These are phyloP conservation scores for Nemotelus pantherinus DNA, from an alignment of 2,888 invertebrate genomes.

Conservation along the genomic window DNA sequence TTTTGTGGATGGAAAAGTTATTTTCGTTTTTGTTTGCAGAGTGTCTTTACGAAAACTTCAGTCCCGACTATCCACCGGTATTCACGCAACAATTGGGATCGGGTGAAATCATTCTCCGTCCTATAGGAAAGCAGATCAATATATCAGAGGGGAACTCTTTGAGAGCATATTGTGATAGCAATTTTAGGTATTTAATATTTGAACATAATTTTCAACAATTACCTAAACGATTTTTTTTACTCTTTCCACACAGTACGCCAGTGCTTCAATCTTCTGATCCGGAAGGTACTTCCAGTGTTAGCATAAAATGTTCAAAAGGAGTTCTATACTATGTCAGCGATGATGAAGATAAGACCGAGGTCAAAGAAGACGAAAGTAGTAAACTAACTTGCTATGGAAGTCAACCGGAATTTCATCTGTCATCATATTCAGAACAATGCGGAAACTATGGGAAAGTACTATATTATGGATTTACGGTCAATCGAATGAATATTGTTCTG, in stretches of 20 bases:
- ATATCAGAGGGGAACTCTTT: slow-evolving; percentile 23
- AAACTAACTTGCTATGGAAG: slow-evolving; percentile 25
- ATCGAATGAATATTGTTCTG: not conserved
- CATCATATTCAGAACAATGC: not conserved
- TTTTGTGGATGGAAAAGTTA: no score
- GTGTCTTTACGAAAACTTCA: not conserved
- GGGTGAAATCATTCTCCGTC: slow-evolving; percentile 7
- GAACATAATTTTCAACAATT: not conserved
- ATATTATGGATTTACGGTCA: slow-evolving; percentile 12
- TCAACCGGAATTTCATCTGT: slow-evolving; percentile 4
- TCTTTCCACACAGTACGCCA: not conserved
- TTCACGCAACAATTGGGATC: not conserved
- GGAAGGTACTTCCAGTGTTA: not conserved
- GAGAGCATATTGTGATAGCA: slow-evolving; percentile 30
- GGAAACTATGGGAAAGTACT: not conserved
- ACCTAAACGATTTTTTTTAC: not conserved
- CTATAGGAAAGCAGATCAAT: not conserved
- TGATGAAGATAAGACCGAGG: not conserved
- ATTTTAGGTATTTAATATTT: slow-evolving; percentile 18
- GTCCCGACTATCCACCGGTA: slow-evolving; percentile 29
- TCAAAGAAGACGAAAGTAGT: not conserved
- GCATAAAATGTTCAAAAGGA: slow-evolving; percentile 12
- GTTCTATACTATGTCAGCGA: not conserved
- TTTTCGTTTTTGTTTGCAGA: not conserved
- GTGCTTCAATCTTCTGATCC: not conserved